Conservation (phyloP, 2,888 invertebrate species). For the Trissoscelio sp. region DNA sequence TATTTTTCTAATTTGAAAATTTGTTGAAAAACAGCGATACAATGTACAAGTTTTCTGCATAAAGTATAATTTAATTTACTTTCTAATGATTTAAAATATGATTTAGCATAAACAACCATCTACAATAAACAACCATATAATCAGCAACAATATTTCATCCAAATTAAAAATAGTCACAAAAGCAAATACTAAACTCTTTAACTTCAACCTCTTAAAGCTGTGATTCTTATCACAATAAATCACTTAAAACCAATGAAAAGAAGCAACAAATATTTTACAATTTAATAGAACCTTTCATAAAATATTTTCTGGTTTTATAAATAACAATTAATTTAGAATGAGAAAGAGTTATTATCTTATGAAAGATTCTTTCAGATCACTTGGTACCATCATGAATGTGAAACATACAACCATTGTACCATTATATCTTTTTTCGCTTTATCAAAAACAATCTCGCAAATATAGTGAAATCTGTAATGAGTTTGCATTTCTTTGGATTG, state of each 20-base stretch:
- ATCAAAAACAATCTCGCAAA: background rate
- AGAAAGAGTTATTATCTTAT: conserved; percentile 6
- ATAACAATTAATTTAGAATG: background rate
- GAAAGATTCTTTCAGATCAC: conserved; percentile 28
- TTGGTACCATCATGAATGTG: background rate
- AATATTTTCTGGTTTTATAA: background rate
- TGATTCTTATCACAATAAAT: conserved; percentile 34
- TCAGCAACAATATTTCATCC: conserved; percentile 8
- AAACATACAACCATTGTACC: conserved; percentile 16
- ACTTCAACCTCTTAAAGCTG: conserved; percentile 29
- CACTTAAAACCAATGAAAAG: conserved; percentile 31
- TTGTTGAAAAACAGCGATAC: background rate
- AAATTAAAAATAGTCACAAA: conserved; percentile 30
- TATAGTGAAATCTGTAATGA: conserved; percentile 24
- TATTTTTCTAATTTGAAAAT: background rate
- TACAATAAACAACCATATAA: conserved; percentile 20
- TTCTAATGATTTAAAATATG: conserved; percentile 15
- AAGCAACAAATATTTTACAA: conserved; percentile 43
- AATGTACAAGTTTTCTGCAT: conserved; percentile 13
- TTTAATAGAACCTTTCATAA: conserved; percentile 7
- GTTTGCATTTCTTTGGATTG: conserved; percentile 6
- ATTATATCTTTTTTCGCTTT: background rate
- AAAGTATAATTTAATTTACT: no score
- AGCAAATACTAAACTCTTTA: conserved; percentile 30
- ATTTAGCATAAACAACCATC: conserved; percentile 15